Conservation (phyloP, 2,113 vertebrate species). For the Dinomys branickii region DNA sequence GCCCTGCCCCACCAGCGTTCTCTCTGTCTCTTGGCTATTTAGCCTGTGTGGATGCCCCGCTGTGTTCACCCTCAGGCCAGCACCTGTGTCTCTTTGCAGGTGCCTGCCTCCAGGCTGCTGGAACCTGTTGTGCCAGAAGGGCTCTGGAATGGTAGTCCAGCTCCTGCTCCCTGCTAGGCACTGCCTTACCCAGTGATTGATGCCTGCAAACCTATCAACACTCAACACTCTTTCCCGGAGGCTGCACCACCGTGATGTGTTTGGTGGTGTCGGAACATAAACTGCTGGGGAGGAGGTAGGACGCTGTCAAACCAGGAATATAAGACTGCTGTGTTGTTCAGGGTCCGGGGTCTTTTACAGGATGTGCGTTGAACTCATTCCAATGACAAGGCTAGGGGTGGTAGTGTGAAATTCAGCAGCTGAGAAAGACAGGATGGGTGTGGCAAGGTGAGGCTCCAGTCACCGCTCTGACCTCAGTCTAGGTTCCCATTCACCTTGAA, state of each 20-base stretch:
- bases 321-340: rapidly evolving
- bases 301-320: not conserved
- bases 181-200: not conserved
- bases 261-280: not conserved
- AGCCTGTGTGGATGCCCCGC: rapidly evolving
- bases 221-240: not conserved
- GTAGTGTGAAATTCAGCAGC: not conserved
- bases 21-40: not conserved
- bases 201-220: not conserved
- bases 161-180: not conserved
- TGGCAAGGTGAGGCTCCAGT: rapidly evolving
- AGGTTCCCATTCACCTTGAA: not conserved
- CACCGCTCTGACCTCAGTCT: not conserved
- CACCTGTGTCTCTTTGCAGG: not conserved
- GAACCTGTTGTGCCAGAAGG: not conserved
- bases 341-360: not conserved
- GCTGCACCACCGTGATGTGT: not conserved
- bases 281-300: not conserved
- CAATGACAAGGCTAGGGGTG: not conserved
- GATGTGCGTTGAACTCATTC: not conserved
- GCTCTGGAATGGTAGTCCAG: not conserved
- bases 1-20: not conserved
- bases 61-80: not conserved
- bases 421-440: not conserved
- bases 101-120: not conserved